Conservation (phyloP, 2,888 invertebrate genomes). For the Spisula solida region DNA sequence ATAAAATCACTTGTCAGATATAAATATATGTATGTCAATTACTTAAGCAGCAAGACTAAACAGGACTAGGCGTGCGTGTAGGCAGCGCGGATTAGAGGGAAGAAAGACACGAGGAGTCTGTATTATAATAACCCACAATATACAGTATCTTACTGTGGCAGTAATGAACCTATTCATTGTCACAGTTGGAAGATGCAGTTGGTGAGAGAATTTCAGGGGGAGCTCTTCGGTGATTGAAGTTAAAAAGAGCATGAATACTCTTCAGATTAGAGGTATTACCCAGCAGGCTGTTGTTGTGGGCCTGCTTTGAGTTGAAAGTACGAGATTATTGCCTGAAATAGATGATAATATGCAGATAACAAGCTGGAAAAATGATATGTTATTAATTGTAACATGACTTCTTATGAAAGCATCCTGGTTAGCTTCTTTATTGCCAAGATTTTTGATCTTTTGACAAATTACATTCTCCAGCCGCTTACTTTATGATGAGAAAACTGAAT, state of each 20-base stretch:
- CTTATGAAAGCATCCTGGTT: conserved; percentile 10
- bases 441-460: conserved; percentile 31
- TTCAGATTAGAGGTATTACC: conserved; percentile 51
- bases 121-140: neutral
- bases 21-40: conserved; percentile 34
- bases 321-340: conserved; percentile 24
- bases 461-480: conserved; percentile 3
- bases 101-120: neutral
- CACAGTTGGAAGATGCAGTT: neutral
- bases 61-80: neutral
- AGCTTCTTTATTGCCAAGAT: conserved; percentile 17
- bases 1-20: neutral
- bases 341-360: conserved; percentile 31
- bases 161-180: conserved; percentile 9
- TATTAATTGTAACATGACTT: conserved; percentile 46
- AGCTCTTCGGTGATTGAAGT: conserved; percentile 37
- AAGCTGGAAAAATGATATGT: conserved; percentile 39
- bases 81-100: neutral
- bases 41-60: conserved; percentile 38
- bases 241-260: conserved; percentile 52
- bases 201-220: conserved; percentile 14
- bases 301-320: conserved; percentile 36
- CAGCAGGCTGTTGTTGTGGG: conserved; percentile 42
- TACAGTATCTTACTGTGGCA: neutral
- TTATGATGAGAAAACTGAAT: conserved; percentile 14